These are phyloP conservation scores for Merluccius polli DNA, from an alignment of 2,797 vertebrate species.

Conservation along the genomic window DNA sequence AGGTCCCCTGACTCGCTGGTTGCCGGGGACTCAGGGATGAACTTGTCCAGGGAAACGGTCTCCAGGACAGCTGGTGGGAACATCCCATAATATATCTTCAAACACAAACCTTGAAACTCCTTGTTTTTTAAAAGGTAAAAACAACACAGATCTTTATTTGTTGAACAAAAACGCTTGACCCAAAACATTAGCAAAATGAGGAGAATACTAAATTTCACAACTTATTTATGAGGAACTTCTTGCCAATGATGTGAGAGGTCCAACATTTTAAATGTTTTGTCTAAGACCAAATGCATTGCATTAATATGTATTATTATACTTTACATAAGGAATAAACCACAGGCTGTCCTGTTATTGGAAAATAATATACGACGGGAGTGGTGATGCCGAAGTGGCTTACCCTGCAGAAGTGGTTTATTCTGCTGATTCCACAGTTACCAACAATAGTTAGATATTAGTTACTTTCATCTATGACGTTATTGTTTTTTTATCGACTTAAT, in stretches of 20 bases:
- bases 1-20: constrained; percentile 74
- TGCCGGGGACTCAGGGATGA: constrained; percentile 74
- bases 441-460: too few relatives aligned
- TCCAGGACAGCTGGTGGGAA: constrained; percentile 79
- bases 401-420: too few relatives aligned
- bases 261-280: too few relatives aligned
- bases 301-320: not conserved
- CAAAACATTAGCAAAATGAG: not conserved
- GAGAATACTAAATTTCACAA: too few relatives aligned
- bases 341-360: too few relatives aligned
- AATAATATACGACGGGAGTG: too few relatives aligned
- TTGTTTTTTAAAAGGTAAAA: not conserved
- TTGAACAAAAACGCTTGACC: not conserved
- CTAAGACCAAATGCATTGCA: not conserved
- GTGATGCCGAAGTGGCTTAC: too few relatives aligned
- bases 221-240: not conserved
- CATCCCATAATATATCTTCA: not conserved
- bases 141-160: not conserved
- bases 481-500: too few relatives aligned
- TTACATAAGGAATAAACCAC: too few relatives aligned
- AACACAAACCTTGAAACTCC: not conserved
- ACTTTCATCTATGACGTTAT: too few relatives aligned
- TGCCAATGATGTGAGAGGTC: not conserved
- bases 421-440: too few relatives aligned
- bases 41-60: constrained; percentile 80